phyloP scores from a whole-genome alignment of 2,113 vertebrate genomes.

The Dasypus novemcinctus region DNA sequence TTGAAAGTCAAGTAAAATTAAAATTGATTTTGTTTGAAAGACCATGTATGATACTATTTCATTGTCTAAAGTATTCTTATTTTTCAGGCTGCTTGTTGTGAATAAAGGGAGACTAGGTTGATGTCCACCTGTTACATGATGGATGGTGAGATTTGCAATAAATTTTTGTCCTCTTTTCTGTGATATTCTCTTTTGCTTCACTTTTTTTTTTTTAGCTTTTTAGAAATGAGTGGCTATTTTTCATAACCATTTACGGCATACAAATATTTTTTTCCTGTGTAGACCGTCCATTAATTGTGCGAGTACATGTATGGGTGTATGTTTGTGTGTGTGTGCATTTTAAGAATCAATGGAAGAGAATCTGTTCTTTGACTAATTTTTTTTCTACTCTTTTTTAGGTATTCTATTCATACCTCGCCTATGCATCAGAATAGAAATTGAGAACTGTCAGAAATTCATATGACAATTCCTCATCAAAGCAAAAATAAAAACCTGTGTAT shows the following conservation, averaged over 20 bases:
- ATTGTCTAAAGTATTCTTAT: background rate
- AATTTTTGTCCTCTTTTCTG: background rate
- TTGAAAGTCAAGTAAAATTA: background rate
- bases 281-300: background rate
- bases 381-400: background rate
- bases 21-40: conserved; percentile 12
- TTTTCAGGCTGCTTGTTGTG: background rate
- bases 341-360: background rate
- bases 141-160: background rate
- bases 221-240: background rate
- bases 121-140: background rate
- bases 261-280: background rate
- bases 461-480: conserved; percentile 1
- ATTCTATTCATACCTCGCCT: background rate
- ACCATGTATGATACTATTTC: background rate
- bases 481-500: background rate
- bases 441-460: conserved; percentile 22
- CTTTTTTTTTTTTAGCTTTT: background rate
- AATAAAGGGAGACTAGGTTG: background rate
- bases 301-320: background rate
- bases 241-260: background rate
- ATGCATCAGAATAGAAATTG: background rate
- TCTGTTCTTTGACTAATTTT: background rate
- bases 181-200: background rate
- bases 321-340: background rate